Evolutionary conservation across 2,113 vertebrate genomes (phyloP), one percentile per base, ranked within the genome.

Genomic region (Leucosticte australis): DNA sequence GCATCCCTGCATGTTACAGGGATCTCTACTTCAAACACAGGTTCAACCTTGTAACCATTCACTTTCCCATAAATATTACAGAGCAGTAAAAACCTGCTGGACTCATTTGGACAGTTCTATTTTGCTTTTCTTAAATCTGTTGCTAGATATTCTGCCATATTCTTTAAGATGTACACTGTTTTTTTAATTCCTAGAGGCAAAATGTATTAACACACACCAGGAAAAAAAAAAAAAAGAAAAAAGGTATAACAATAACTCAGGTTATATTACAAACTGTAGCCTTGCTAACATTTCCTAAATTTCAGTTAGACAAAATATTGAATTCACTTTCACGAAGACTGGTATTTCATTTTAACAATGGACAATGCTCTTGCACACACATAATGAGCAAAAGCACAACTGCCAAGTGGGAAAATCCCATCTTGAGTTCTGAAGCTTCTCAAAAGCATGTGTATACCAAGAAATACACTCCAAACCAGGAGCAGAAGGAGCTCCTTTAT

Each of bases 201-300:
- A 52, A 1, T 37, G 12, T 22, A 69, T 24, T 15, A 59, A 2
- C 3, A 28, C 3, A 42, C 3, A 6, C 1, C 3, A 31, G 8
- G 2, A 31, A 42, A 41, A 41, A 31, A 35, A 20, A 33, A 24
- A 11, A 7, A 6, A 11, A 47, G 35, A 50, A 65, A 21, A 49
- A 63, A 15, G 3, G 15, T 28, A 47, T 4, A 4, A 75, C 20
- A 6, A 56, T 46, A 85, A 57, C 46, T 76, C 41, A 26, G 9
- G 7, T 16, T 55, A 24, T 44, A 15, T 11, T 44, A 46, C 12
- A 73, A 63, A 63, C 33, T 46, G 11, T 8, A 33, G 33, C 15
- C 55, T 42, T 55, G 18, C 15, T 70, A 50, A 42, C 10, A 11
- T 21, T 53, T 76, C 24, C 18, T 85, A 73, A 60, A 67, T 62